Evolutionary conservation across 2,113 vertebrate species (phyloP).

Genomic region (Uropsilus gracilis): DNA sequence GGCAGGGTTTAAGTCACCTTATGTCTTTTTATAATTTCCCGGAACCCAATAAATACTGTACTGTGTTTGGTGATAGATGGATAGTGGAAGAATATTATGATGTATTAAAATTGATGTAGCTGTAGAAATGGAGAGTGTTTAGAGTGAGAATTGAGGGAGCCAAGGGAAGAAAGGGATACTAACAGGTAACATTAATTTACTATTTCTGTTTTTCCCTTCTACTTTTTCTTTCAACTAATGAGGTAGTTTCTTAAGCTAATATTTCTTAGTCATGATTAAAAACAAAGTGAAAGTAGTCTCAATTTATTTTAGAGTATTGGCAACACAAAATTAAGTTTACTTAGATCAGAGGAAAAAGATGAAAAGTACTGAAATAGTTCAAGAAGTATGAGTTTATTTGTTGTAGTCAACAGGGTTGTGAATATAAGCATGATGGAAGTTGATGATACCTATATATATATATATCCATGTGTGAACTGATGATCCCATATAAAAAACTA

Average conservation of each 20-base stretch:
- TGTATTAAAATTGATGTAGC: background rate
- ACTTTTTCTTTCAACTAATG: constrained; percentile 2
- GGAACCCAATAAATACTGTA: background rate
- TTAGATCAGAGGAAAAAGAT: background rate
- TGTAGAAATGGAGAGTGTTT: background rate
- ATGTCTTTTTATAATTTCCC: background rate
- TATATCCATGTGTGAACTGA: background rate
- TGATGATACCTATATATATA: background rate
- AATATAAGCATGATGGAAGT: background rate
- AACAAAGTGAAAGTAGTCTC: background rate
- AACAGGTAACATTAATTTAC: background rate
- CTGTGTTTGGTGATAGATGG: background rate
- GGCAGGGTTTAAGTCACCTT: background rate
- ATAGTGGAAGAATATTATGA: background rate
- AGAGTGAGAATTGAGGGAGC: background rate
- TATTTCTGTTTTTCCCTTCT: background rate
- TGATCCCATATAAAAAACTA: background rate
- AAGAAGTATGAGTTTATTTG: background rate
- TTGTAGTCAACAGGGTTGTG: constrained; percentile 21
- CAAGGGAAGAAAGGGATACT: background rate
- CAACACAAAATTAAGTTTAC: background rate
- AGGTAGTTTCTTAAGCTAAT: constrained; percentile 12
- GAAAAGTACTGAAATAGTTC: constrained; percentile 25
- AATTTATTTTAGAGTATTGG: background rate
- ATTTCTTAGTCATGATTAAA: background rate